A percentile compares a stretch with the other conserved stretches of the same genome.
Evolutionary conservation across 2,113 vertebrate species (phyloP).

Genomic region (Ardeotis arabs): DNA sequence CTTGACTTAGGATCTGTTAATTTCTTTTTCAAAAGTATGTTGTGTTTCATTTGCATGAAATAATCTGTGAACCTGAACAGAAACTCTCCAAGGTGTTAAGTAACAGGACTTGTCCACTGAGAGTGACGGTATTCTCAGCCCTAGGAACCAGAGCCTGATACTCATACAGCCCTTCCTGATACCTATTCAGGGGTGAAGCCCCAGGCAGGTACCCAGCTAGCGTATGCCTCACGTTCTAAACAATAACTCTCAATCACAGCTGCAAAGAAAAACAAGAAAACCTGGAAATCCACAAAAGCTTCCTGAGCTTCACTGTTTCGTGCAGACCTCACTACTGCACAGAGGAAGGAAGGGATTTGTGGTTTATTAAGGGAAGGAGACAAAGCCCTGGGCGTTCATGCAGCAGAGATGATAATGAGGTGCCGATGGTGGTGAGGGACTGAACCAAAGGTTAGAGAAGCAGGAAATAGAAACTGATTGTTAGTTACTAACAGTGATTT

Average conservation of each 20-base stretch:
- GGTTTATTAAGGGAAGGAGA: not conserved
- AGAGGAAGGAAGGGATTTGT: not conserved
- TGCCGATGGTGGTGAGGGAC: slow-evolving; percentile 56
- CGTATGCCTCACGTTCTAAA: not conserved
- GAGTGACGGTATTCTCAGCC: not conserved
- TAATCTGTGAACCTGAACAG: not conserved
- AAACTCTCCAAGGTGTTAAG: not conserved
- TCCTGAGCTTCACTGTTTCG: not conserved
- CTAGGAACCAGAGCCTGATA: not conserved
- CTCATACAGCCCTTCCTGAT: not conserved
- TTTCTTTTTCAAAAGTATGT: not conserved
- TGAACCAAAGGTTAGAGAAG: slow-evolving; percentile 72
- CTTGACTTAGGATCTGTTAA: not conserved
- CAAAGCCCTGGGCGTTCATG: slow-evolving; percentile 60
- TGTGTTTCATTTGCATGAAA: not conserved
- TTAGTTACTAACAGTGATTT: slow-evolving; percentile 99
- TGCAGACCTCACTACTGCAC: not conserved
- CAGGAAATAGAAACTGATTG: slow-evolving; percentile 87
- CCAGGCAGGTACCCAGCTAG: not conserved
- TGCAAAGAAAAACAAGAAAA: not conserved
- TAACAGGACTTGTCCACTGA: not conserved
- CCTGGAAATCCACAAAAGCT: not conserved
- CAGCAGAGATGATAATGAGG: slow-evolving; percentile 56
- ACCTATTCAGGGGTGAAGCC: not conserved
- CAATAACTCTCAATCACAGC: not conserved